A percentile compares a stretch with the other conserved stretches of the same genome.
These are phyloP conservation scores for Adelosebastes latens DNA, from an alignment of 2,797 vertebrate species.

Conservation along the genomic window DNA sequence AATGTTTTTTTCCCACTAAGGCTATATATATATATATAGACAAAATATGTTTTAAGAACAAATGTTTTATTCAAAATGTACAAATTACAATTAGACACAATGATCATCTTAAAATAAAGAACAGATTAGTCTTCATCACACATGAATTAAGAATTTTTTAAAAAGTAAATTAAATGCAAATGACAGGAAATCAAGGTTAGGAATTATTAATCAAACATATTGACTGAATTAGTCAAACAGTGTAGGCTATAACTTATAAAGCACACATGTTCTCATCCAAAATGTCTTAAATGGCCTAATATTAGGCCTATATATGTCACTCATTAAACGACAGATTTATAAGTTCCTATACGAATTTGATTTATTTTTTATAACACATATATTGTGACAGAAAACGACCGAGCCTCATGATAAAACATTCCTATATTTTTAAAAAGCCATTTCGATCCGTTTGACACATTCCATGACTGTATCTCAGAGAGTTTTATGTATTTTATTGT, in stretches of 20 bases:
- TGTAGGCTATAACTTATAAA: neutral
- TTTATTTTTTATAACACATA: neutral
- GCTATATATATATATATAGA: neutral
- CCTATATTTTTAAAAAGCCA: slow-evolving; percentile 58
- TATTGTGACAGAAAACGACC: slow-evolving; percentile 1
- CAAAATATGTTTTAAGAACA: neutral
- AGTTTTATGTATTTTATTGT: slow-evolving; percentile 13
- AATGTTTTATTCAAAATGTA: no score
- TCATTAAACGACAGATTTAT: neutral
- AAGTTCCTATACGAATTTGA: neutral
- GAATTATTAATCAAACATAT: neutral
- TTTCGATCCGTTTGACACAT: slow-evolving; percentile 60
- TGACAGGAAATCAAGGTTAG: neutral
- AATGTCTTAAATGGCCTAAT: no score
- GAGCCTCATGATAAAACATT: slow-evolving; percentile 58
- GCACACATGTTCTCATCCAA: neutral
- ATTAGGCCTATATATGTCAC: neutral
- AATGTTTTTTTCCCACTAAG: no score
- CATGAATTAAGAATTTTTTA: neutral
- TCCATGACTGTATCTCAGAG: slow-evolving; percentile 55
- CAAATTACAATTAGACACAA: neutral
- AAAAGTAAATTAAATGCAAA: neutral
- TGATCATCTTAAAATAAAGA: neutral
- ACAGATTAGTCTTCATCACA: neutral
- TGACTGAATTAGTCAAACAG: neutral